Evolutionary conservation across 2,113 vertebrate species (phyloP).

Genomic region (Myanophis thanlyinensis): DNA sequence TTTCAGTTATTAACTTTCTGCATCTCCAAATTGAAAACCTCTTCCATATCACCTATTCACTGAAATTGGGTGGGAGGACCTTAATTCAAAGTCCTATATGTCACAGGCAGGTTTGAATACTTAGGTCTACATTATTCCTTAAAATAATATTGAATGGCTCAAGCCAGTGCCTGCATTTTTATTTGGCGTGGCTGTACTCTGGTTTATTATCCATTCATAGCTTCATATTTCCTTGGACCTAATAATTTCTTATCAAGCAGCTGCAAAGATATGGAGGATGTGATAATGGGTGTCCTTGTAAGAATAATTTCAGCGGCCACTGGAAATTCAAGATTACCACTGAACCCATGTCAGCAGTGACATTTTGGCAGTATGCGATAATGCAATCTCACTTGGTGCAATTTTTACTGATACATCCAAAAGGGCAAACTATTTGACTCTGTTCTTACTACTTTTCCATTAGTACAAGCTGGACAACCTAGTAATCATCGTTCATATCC

Average conservation of each 20-base stretch:
- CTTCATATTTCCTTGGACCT: slow-evolving; percentile 39
- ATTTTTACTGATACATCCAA: neutral
- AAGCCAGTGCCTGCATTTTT: slow-evolving; percentile 48
- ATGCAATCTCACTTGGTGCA: neutral
- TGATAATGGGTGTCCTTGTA: slow-evolving; percentile 11
- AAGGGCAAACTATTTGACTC: neutral
- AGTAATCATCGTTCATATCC: neutral
- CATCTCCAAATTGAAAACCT: slow-evolving; percentile 56
- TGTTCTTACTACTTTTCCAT: neutral
- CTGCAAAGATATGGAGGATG: slow-evolving; percentile 4
- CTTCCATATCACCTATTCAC: slow-evolving; percentile 53
- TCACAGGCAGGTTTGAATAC: slow-evolving; percentile 54
- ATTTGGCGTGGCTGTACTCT: slow-evolving; percentile 39
- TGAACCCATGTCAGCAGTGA: neutral
- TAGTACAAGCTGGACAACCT: slow-evolving; percentile 22
- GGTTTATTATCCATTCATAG: slow-evolving; percentile 42
- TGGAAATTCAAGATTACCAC: slow-evolving; percentile 10
- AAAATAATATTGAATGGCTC: slow-evolving; percentile 60
- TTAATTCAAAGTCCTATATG: slow-evolving; percentile 46
- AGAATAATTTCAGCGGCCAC: slow-evolving; percentile 19
- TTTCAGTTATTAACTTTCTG: slow-evolving; percentile 56
- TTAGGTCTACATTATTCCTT: slow-evolving; percentile 44
- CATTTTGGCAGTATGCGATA: neutral
- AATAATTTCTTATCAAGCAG: slow-evolving; percentile 42
- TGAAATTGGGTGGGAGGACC: slow-evolving; percentile 44